Base-by-base conservation (phyloP, 2,888 invertebrate genomes). In the Folsomia candida region DNA sequence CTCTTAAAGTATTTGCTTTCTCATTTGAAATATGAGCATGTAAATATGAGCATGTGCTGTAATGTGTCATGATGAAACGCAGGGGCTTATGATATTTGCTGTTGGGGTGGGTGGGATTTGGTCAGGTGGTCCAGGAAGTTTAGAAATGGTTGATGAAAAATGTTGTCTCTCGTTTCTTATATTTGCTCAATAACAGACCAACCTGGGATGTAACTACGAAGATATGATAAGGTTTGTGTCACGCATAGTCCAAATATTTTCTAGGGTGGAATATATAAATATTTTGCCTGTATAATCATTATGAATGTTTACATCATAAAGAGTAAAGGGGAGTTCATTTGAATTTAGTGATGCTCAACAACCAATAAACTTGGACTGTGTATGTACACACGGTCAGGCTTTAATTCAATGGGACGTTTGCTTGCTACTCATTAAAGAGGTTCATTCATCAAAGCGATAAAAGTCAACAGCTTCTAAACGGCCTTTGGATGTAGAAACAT, bases 401-500 rank as follows among this genome's bases (percentile, higher is more conserved):
- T 69, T 58, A 57, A 57, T 22, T 27, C 54, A 20, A 27, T 54
- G 57, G 57, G 57, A 66, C 51, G 37, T 54, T 47, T 57, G 66
- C 26, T 25, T 72, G 71, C 73, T 73, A 71, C 72, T 77, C 73
- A 75, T 75, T 75, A 77, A 75, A 70, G 66, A 77, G 70, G 67
- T 69, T 71, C 76, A 78, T 78, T 78, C 71, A 78, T 76, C 76
- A 73, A 47, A 51, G 58, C 63, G 71, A 73, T 73, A 73, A 73
- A 73, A 71, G 69, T 74, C 74, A 68, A 25, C 47, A 18, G 47
- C 47, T 47, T 11, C 9, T 11, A 9, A 47, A 11, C 47, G 9
- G 18, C 9, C 18, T 47, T 47, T 18, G 18, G 47, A 47, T n/a
- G n/a, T n/a, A n/a, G n/a, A n/a, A n/a, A n/a, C n/a, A n/a, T n/a